A percentile compares a stretch with the other conserved stretches of the same genome.
Conservation (phyloP, 2,888 invertebrate species). For the Phyllotreta cruciferae region DNA sequence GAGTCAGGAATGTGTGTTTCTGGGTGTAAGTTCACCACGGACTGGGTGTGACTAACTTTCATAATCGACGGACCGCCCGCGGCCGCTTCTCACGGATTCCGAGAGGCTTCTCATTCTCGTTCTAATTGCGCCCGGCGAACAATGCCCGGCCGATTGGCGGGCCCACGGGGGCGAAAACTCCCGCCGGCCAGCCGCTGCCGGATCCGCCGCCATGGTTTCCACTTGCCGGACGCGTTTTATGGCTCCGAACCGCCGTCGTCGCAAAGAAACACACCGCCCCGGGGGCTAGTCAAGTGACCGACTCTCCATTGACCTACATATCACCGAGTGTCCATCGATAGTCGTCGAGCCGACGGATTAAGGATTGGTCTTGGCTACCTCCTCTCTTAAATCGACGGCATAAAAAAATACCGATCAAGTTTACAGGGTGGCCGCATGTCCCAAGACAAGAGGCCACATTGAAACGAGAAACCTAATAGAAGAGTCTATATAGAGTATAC, state of each 20-base stretch:
- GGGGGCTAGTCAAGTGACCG: conserved; percentile 29
- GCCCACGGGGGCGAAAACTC: too few relatives aligned
- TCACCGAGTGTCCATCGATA: conserved; percentile 14
- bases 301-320: conserved; percentile 35
- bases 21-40: conserved; percentile 54
- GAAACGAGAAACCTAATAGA: too few relatives aligned
- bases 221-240: conserved; percentile 10
- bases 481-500: too few relatives aligned
- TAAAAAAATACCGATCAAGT: too few relatives aligned
- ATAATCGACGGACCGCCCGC: conserved; percentile 47
- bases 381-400: too few relatives aligned
- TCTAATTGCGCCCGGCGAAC: too few relatives aligned
- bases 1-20: conserved; percentile 52
- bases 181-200: not conserved
- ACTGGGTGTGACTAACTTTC: conserved; percentile 53
- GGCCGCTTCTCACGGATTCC: conserved; percentile 44
- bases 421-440: too few relatives aligned
- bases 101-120: conserved; percentile 22
- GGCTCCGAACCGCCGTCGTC: not conserved
- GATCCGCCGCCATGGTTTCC: not conserved
- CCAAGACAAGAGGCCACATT: too few relatives aligned
- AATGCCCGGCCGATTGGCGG: too few relatives aligned
- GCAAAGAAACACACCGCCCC: conserved; percentile 21
- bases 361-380: conserved; percentile 1
- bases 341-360: not conserved